phyloP scores from a whole-genome alignment of 1,140 invertebrate species.

The Drosophila subobscura region DNA sequence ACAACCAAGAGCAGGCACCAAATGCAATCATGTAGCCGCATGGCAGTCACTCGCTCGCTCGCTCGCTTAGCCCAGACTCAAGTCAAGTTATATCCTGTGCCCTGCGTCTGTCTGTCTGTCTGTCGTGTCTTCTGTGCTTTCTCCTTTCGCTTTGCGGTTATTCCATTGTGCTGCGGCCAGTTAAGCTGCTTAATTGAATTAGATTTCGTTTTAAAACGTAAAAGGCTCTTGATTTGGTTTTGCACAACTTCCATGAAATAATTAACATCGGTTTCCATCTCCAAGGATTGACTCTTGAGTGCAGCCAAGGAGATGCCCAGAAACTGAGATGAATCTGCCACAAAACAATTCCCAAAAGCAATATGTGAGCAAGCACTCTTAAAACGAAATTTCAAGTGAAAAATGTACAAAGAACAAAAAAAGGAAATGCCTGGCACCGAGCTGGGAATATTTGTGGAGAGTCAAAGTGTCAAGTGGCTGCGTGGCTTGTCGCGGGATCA shows the following conservation, averaged over 20 bases:
- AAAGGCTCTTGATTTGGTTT: conserved; percentile 64
- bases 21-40: conserved; percentile 46
- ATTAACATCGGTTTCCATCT: conserved; percentile 62
- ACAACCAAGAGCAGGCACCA: conserved; percentile 51
- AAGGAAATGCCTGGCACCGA: conserved; percentile 13
- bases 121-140: conserved; percentile 1
- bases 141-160: conserved; percentile 52
- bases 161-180: conserved; percentile 62
- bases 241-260: conserved; percentile 37
- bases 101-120: not conserved
- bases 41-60: conserved; percentile 5
- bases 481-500: conserved; percentile 54
- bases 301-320: not conserved
- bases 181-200: conserved; percentile 77
- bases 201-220: conserved; percentile 66
- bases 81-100: conserved; percentile 6
- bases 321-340: conserved; percentile 1
- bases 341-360: not conserved
- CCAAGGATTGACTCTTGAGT: conserved; percentile 2
- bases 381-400: conserved; percentile 18
- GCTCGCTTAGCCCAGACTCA: conserved; percentile 17
- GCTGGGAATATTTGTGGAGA: not conserved
- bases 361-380: no score
- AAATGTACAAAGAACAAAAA: not conserved
- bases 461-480: conserved; percentile 43